Evolutionary conservation across 2,888 invertebrate species (phyloP).

Genomic region (Platycnemis pennipes): DNA sequence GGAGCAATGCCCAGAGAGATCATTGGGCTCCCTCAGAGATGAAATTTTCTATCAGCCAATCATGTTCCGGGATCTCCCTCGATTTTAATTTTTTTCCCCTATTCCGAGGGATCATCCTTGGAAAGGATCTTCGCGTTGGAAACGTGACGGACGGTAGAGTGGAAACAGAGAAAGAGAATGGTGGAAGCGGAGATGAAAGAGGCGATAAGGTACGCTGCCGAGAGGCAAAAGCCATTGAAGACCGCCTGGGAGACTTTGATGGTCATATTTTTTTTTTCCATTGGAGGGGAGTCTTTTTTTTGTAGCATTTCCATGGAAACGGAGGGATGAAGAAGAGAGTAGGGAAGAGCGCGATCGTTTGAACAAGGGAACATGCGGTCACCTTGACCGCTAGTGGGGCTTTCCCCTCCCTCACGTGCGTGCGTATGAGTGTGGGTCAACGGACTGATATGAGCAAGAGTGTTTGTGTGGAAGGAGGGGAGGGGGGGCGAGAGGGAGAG

Average conservation of each 20-base stretch:
- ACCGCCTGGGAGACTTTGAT: neutral
- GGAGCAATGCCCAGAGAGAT: too few species aligned
- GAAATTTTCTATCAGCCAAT: neutral
- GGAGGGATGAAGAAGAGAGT: neutral
- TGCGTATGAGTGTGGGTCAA: neutral
- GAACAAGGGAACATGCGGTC: neutral
- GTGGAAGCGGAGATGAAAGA: neutral
- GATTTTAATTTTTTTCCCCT: neutral
- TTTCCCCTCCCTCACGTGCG: neutral
- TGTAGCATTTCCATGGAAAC: too few species aligned
- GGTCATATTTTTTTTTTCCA: neutral
- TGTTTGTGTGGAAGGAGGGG: neutral
- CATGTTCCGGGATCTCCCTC: neutral
- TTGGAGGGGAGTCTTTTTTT: neutral
- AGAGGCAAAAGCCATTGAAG: neutral
- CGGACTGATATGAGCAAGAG: conserved; percentile 15
- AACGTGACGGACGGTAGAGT: neutral
- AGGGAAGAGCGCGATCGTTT: neutral
- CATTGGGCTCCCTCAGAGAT: too few species aligned
- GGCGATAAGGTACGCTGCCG: neutral
- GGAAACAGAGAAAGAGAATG: neutral
- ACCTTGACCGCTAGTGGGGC: neutral
- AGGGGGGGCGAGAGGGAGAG: neutral
- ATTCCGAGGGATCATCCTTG: neutral
- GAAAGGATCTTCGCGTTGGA: neutral